Base-by-base conservation (phyloP, 2,113 vertebrate species). In the Chinchilla lanigera region DNA sequence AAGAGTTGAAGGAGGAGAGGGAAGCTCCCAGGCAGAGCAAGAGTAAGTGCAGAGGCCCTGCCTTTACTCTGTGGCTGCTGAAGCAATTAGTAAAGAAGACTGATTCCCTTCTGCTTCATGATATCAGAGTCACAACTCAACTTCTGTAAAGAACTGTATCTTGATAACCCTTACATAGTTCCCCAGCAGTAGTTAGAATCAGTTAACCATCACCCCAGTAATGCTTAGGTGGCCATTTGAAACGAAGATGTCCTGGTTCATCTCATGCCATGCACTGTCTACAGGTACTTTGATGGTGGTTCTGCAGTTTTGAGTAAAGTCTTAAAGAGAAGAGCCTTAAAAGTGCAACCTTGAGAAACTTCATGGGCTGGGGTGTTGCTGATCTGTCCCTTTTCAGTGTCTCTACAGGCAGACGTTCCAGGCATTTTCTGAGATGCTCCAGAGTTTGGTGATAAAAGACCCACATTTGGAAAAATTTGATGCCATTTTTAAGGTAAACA, bases 381-480 rank as follows among this genome's bases (percentile, higher is more conserved):
- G 26, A 94, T 13, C 85, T 95, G 35, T 63, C n/a, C 60, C 63
- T 93, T 81, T 89, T 93, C 82, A 98, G 97, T 92, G 17, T 97
- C 96, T 97, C 90, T 97, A 97, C 92, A 98, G 92, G 92, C 96
- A 96, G 77, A 97, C 87, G 0, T 96, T 98, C 82, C 96, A 97
- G 84, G 92, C 94, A 0, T 98, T 98, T 85, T 93, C 38, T 47
- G 96, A 97, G 95, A 98, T 97, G 97, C 97, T 98, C 26, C 97
- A 98, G 85, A 98, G 96, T 89, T 94, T 98, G 75, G 97, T 98
- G 90, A 19, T 98, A 22, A 93, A 94, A 92, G 98, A 98, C 47
- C 95, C 92, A 88, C 93, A 98, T 90, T 83, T 98, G 95, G 97
- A 97, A 98, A 97, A 95, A 35, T 63, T 98, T 81, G 93, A 97